Conservation (phyloP, 2,888 invertebrate genomes). For the Eupithecia exiguata region DNA sequence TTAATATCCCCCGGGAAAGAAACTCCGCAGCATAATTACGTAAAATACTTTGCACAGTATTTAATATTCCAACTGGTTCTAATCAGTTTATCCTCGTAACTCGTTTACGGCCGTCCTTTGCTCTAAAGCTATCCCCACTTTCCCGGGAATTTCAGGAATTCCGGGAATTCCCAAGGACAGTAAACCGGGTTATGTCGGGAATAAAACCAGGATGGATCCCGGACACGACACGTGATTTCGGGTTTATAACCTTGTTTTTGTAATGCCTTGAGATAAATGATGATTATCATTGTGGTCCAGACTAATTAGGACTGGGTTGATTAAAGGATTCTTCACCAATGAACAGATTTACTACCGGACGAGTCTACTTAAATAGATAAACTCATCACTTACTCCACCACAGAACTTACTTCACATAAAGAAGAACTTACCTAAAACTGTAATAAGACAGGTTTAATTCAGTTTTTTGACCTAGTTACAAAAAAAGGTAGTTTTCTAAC, state of each 20-base stretch:
- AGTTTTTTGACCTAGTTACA: not conserved
- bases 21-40: conserved; percentile 1
- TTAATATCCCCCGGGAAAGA: not conserved
- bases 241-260: conserved; percentile 16
- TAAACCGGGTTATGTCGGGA: conserved; percentile 29
- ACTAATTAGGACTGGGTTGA: not conserved
- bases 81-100: conserved; percentile 34
- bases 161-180: conserved; percentile 17
- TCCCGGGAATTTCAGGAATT: conserved; percentile 2
- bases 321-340: not conserved
- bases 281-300: not conserved
- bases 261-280: conserved; percentile 10
- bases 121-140: conserved; percentile 14
- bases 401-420: too few species aligned
- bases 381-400: not conserved
- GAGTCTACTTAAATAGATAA: not conserved
- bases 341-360: not conserved
- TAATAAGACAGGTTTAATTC: not conserved
- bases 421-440: too few species aligned
- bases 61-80: conserved; percentile 24
- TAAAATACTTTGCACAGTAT: conserved; percentile 4
- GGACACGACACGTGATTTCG: conserved; percentile 30
- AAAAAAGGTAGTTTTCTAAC: not conserved
- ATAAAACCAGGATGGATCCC: conserved; percentile 22
- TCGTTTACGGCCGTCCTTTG: conserved; percentile 25